Evolutionary conservation across 2,113 vertebrate species (phyloP).

Genomic region (Haliaeetus leucogaster): DNA sequence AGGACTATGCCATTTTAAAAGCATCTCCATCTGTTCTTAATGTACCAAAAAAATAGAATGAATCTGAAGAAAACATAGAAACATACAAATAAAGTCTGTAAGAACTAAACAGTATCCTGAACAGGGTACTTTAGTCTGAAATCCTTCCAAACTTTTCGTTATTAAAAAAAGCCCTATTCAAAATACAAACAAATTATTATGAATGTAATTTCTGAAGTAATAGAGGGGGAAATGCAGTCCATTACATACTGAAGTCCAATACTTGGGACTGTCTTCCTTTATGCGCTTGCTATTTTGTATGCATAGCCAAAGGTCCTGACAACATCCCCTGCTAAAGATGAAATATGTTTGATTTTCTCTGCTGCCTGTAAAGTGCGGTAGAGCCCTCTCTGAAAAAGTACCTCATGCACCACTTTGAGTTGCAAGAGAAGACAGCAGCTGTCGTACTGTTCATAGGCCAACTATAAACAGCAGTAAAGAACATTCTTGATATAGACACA

Average conservation of each 20-base stretch:
- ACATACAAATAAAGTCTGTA: not conserved
- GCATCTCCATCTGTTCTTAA: not conserved
- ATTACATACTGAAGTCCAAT: not conserved
- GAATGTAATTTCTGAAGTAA: not conserved
- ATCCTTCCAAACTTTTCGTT: not conserved
- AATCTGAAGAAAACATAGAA: not conserved
- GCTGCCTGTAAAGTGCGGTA: not conserved
- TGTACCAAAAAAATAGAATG: not conserved
- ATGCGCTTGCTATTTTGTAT: not conserved
- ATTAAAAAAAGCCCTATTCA: not conserved
- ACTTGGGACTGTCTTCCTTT: not conserved
- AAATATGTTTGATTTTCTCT: not conserved
- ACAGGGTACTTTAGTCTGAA: not conserved
- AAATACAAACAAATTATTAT: not conserved
- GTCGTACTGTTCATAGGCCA: not conserved
- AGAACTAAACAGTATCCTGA: not conserved
- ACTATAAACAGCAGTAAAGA: not conserved
- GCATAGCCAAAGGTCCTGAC: not conserved
- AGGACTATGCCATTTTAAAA: not conserved
- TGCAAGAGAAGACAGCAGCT: not conserved
- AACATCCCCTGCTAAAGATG: not conserved
- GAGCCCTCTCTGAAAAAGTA: not conserved
- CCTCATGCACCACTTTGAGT: not conserved
- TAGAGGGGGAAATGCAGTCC: not conserved
- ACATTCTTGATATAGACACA: not conserved